These are phyloP conservation scores for Dicranocentrus wangi DNA, from an alignment of 2,888 invertebrate species.

Conservation along the genomic window DNA sequence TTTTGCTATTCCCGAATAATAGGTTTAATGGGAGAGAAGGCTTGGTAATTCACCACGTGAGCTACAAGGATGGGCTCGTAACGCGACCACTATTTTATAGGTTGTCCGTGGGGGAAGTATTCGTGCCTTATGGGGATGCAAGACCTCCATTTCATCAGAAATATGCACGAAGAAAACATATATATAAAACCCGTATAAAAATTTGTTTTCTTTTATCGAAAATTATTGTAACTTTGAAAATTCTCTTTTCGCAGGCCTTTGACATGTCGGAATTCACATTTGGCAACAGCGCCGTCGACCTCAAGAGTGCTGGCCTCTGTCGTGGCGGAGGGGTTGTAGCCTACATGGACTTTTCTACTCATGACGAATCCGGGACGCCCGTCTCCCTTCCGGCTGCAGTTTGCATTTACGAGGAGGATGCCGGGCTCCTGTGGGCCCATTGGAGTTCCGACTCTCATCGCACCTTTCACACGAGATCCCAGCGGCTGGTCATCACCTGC, in stretches of 20 bases:
- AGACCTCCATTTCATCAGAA: conserved; percentile 41
- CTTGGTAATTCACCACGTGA: conserved; percentile 32
- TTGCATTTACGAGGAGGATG: conserved; percentile 49
- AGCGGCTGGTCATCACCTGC: conserved; percentile 14
- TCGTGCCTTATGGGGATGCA: conserved; percentile 40
- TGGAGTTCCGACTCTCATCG: neutral
- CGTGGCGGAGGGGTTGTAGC: conserved; percentile 6
- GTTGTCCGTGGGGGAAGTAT: conserved; percentile 25
- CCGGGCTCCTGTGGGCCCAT: conserved; percentile 37
- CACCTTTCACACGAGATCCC: conserved; percentile 30
- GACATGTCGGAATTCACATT: neutral
- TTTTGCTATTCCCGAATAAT: neutral
- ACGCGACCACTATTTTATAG: conserved; percentile 51
- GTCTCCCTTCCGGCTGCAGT: neutral
- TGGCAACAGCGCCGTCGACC: neutral
- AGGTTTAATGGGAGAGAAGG: conserved; percentile 54
- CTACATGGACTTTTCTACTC: conserved; percentile 21
- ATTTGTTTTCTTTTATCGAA: neutral
- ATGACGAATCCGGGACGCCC: conserved; percentile 17
- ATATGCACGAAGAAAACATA: conserved; percentile 8
- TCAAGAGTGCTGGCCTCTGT: neutral
- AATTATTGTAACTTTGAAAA: conserved; percentile 7
- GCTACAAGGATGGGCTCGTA: conserved; percentile 40
- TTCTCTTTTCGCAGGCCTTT: neutral
- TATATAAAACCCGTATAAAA: neutral